Conservation (phyloP, 1,140 invertebrate species). For the Onthophagus taurus region DNA sequence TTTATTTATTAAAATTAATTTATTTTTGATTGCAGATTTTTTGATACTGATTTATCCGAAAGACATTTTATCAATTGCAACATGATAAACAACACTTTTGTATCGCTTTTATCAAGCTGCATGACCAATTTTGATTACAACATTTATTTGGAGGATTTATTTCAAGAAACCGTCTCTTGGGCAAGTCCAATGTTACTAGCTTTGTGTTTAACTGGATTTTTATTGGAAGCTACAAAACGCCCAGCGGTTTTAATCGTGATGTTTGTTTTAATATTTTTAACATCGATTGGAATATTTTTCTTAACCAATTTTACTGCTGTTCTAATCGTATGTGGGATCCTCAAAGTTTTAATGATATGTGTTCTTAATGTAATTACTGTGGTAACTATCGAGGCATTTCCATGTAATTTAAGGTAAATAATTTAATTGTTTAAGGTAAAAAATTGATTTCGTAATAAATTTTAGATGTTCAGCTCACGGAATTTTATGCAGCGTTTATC, state of each 20-base stretch:
- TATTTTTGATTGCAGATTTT: background rate
- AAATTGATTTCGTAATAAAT: constrained; percentile 8
- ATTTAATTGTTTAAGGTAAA: background rate
- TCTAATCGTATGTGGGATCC: constrained; percentile 20
- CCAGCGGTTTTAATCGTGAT: constrained; percentile 22
- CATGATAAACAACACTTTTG: constrained; percentile 41
- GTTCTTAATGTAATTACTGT: constrained; percentile 27
- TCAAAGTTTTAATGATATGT: constrained; percentile 30
- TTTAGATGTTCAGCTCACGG: constrained; percentile 35
- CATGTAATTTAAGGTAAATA: constrained; percentile 29
- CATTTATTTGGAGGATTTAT: constrained; percentile 33
- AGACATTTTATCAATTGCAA: constrained; percentile 41
- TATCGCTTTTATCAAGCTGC: constrained; percentile 33
- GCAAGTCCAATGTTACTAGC: constrained; percentile 28
- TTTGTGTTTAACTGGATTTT: constrained; percentile 24
- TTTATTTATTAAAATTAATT: too few relatives aligned
- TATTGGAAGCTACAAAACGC: constrained; percentile 25
- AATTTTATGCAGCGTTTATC: constrained; percentile 30
- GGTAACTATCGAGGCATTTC: constrained; percentile 32
- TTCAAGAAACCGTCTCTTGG: constrained; percentile 30
- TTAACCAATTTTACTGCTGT: constrained; percentile 23
- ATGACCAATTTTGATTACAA: constrained; percentile 37
- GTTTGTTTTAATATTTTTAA: constrained; percentile 19
- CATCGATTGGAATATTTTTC: constrained; percentile 28
- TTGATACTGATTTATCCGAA: constrained; percentile 43